Evolutionary conservation across 2,797 vertebrate species (phyloP).

Genomic region (Menidia menidia): DNA sequence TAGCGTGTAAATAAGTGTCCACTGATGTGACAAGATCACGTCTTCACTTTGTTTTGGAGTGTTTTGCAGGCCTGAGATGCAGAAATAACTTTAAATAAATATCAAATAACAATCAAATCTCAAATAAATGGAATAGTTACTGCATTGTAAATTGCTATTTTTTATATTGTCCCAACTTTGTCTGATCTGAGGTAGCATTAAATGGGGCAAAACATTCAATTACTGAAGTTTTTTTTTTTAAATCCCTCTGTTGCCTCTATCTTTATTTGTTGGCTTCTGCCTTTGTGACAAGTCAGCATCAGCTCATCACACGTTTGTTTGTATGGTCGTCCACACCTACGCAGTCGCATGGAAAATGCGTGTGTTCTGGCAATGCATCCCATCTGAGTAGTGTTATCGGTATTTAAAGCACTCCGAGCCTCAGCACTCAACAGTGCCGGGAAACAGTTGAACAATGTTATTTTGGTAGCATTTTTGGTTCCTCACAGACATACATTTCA

Average conservation of each 20-base stretch:
- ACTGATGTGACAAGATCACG: too few relatives aligned
- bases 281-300: background rate
- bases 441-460: background rate
- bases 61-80: too few relatives aligned
- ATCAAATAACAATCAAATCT: too few relatives aligned
- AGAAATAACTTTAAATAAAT: too few relatives aligned
- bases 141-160: too few relatives aligned
- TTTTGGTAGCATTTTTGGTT: background rate
- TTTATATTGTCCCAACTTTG: background rate
- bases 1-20: background rate
- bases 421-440: background rate
- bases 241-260: background rate
- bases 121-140: too few relatives aligned
- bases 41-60: too few relatives aligned
- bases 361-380: background rate
- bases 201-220: background rate
- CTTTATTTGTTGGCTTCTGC: background rate
- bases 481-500: background rate
- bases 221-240: background rate
- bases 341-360: slow-evolving; percentile 1
- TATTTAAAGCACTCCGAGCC: background rate
- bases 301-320: background rate
- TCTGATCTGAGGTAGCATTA: background rate
- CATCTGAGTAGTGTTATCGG: background rate
- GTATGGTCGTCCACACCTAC: background rate